Conservation (phyloP, 2,797 vertebrate species). For the Lutjanus argentimaculatus region DNA sequence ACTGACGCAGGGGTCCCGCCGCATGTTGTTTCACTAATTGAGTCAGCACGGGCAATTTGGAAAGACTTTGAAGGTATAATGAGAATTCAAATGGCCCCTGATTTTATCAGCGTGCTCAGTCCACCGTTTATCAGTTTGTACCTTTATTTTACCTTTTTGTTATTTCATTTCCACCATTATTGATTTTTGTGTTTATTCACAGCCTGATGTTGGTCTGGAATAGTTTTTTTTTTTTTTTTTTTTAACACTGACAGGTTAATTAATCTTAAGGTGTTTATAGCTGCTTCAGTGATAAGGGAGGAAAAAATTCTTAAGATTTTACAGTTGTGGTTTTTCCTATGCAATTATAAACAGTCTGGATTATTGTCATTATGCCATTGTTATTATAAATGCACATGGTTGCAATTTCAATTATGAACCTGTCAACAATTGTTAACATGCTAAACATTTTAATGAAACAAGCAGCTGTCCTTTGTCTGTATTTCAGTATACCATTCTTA, state of each 20-base stretch:
- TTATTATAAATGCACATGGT: constrained; percentile 29
- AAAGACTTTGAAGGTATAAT: constrained; percentile 68
- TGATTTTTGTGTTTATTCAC: constrained; percentile 70
- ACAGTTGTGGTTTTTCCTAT: constrained; percentile 18
- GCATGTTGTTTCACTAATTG: constrained; percentile 70
- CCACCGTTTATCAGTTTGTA: constrained; percentile 53
- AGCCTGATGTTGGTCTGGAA: constrained; percentile 46
- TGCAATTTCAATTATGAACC: constrained; percentile 27
- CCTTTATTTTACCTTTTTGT: constrained; percentile 56
- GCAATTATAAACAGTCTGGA: background rate
- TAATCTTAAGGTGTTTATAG: constrained; percentile 68
- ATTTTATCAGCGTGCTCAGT: constrained; percentile 63
- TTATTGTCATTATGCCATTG: constrained; percentile 20
- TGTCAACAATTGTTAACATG: background rate
- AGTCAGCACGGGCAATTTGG: constrained; percentile 61
- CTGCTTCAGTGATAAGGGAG: constrained; percentile 12
- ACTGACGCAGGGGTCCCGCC: constrained; percentile 72
- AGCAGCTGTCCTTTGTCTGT: background rate
- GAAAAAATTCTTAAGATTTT: constrained; percentile 10
- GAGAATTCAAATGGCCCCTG: constrained; percentile 69
- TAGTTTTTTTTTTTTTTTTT: constrained; percentile 21
- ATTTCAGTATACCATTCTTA: background rate
- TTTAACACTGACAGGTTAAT: constrained; percentile 69
- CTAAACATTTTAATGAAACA: constrained; percentile 24
- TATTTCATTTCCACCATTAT: constrained; percentile 71